Evolutionary conservation across 2,888 invertebrate genomes (phyloP), one percentile per base, ranked within the genome.

Genomic region (Noctua pronuba): DNA sequence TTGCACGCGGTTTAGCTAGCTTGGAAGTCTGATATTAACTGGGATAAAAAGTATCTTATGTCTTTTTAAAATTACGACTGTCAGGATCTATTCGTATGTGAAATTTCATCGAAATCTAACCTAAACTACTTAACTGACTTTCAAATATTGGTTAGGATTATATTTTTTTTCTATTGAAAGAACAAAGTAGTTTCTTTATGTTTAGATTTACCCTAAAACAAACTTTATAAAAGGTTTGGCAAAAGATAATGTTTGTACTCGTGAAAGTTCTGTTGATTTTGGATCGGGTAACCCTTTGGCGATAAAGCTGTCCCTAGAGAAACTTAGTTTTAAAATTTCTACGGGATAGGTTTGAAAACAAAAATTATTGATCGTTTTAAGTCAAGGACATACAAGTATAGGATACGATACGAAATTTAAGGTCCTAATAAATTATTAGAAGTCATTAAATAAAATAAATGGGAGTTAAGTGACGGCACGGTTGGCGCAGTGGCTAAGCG

Each of bases 251-350:
- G 31, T 67, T 83, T 62, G 21, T 16, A 8, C 0, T 16, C 1
- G n/a, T 8, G 0, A 62, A 49, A 82, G 44, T 82, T 52, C n/a
- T 67, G 21, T 82, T 52, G 58, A 11, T 66, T 58, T 76, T 60
- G 21, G 41, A 60, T 62, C 8, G 21, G 16, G 28, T 28, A 21
- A 41, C 16, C 24, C n/a, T 77, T 24, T 28, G n/a, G 7, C 28
- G 52, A n/a, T 55, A 83, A 52, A 55, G 8, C 1, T 1, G 16
- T 0, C n/a, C 16, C 28, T 55, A 2, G 5, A 41, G 8, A 13
- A 49, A 41, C 0, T 10, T 7, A 58, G 55, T 58, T 74, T 73
- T 75, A 21, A 10, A 38, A 55, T 31, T 66, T 3, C 16, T 60
- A 7, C 28, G 28, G 28, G 16, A 2, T 28, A 58, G 16, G 28